These are phyloP conservation scores for Herpailurus yagouaroundi DNA, from an alignment of 2,113 vertebrate species.

Conservation along the genomic window DNA sequence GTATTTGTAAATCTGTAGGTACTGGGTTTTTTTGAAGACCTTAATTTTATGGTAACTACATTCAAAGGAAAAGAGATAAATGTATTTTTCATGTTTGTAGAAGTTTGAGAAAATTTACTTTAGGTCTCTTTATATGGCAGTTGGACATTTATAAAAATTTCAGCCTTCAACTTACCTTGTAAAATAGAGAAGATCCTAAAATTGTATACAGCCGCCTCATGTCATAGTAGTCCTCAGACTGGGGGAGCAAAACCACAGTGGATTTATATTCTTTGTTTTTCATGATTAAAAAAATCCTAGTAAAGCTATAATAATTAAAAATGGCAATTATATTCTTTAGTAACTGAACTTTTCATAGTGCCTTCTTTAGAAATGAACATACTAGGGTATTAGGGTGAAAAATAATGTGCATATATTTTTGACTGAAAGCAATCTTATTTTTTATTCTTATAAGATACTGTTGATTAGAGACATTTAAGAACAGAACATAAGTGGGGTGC, in stretches of 20 bases:
- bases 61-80: slow-evolving; percentile 15
- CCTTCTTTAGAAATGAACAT: slow-evolving; percentile 19
- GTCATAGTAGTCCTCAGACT: slow-evolving; percentile 97
- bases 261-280: slow-evolving; percentile 55
- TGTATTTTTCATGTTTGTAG: slow-evolving; percentile 13
- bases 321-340: slow-evolving; percentile 4
- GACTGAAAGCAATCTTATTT: not conserved
- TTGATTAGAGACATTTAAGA: slow-evolving; percentile 12
- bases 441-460: not conserved
- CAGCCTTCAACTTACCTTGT: slow-evolving; percentile 89
- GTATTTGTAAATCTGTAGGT: slow-evolving; percentile 32
- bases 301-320: slow-evolving; percentile 10
- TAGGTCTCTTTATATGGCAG: not conserved
- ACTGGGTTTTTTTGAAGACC: not conserved
- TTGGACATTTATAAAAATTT: slow-evolving; percentile 43
- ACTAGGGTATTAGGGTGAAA: not conserved
- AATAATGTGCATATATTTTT: not conserved
- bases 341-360: not conserved
- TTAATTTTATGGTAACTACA: slow-evolving; percentile 21
- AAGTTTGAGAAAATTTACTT: slow-evolving; percentile 53
- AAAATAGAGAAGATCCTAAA: slow-evolving; percentile 96
- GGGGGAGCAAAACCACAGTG: slow-evolving; percentile 15
- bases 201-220: slow-evolving; percentile 95
- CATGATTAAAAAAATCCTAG: not conserved
- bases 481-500: not conserved